Percentiles rank a stretch among this genome's conserved stretches.
These are phyloP conservation scores for Turritopsis dohrnii DNA, from an alignment of 30 jellyfish, hydroid and myxozoan genomes.

Conservation along the genomic window DNA sequence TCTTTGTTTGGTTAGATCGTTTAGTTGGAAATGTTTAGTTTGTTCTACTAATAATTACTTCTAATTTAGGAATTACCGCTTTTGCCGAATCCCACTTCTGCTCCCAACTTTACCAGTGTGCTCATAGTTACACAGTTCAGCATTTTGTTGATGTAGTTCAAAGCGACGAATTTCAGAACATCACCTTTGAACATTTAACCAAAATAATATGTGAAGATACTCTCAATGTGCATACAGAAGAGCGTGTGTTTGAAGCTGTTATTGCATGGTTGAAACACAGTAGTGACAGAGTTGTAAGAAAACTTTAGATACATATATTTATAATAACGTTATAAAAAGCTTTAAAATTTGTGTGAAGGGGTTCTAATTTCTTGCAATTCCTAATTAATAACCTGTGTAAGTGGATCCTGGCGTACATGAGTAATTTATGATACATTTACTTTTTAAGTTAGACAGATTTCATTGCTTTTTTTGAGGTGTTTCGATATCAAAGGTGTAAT, in stretches of 20 bases:
- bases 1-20: too few species aligned
- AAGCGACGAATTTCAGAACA: conserved; percentile 80
- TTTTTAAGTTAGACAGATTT: too few species aligned
- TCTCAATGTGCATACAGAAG: conserved; percentile 88
- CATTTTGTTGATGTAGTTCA: conserved; percentile 92
- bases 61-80: conserved; percentile 72
- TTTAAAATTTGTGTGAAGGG: neutral
- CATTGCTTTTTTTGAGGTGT: too few species aligned
- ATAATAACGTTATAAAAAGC: neutral
- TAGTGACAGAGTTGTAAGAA: conserved; percentile 10
- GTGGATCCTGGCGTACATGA: too few species aligned
- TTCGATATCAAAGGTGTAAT: too few species aligned
- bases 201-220: conserved; percentile 78
- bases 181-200: conserved; percentile 47
- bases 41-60: too few species aligned
- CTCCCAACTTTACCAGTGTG: conserved; percentile 66
- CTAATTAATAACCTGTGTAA: too few species aligned
- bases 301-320: neutral
- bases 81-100: conserved; percentile 95
- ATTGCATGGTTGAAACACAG: conserved; percentile 88
- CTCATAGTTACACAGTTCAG: conserved; percentile 72
- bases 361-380: neutral
- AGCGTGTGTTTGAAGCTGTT: conserved; percentile 89
- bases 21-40: too few species aligned
- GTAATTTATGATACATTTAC: too few species aligned